Evolutionary conservation across 1,140 invertebrate species (phyloP), one percentile per base, ranked within the genome.

Genomic region (Elymnias hypermnestra): DNA sequence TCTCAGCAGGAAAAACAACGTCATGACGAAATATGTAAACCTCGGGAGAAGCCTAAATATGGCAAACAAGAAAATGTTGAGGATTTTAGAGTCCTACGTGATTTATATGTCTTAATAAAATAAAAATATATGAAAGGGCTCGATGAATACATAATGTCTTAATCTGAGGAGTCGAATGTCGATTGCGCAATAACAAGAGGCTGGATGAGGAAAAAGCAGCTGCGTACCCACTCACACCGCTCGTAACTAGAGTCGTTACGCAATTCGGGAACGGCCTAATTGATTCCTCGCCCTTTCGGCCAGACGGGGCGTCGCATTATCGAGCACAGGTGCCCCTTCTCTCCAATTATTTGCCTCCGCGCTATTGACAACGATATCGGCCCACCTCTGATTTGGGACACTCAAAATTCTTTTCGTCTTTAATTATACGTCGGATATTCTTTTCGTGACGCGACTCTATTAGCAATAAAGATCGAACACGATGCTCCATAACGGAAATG

Each of bases 221-320:
- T 84, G 81, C 51, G 67, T 69, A 62, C 62, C 66, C 61, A 62
- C 67, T 74, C 63, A 70, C 64, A 70, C 58, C 65, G 75, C 69
- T 78, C 77, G 79, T 84, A 84, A 84, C 75, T 73, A 73, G 67
- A 77, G 63, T 59, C 75, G 72, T 84, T 84, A 81, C 73, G 69
- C 77, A 84, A 77, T 78, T 84, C 71, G 66, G 74, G 57, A 68
- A 73, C 64, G 64, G 63, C 74, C 81, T 84, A 82, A 84, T 84
- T 84, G 81, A 84, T 82, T 84, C 75, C 70, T 82, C 76, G 74
- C 74, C 76, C 81, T 77, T 81, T 75, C 66, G 76, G 44, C 68
- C 73, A 79, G 79, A 82, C 75, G 72, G 74, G 72, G 66, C 73
- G 70, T 66, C 72, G 72, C 73, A 83, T 83, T 83, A 83, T 76